Percentiles rank a stretch among this genome's conserved stretches.
Conservation (phyloP, 2,888 invertebrate species). For the Leptogaster cylindrica region DNA sequence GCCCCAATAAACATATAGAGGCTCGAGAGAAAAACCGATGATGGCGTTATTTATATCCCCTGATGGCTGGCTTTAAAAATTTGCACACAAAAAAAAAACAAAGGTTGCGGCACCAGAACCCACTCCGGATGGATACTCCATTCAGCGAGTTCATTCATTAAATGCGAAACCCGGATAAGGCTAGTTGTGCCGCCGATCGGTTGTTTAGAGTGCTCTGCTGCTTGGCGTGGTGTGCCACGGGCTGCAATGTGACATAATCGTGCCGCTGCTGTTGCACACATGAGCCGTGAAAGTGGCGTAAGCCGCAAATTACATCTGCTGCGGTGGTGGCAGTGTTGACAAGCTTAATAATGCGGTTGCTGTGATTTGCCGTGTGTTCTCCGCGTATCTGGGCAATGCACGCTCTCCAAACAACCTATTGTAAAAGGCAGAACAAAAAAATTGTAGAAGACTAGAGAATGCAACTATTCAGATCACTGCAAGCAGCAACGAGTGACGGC, state of each 20-base stretch:
- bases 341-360: constrained; percentile 24
- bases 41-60: too few species aligned
- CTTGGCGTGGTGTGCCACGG: constrained; percentile 8
- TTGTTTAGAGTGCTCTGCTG: too few species aligned
- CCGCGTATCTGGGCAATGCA: constrained; percentile 18
- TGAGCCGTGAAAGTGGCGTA: constrained; percentile 22
- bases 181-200: constrained; percentile 7
- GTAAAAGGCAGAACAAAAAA: too few species aligned
- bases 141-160: constrained; percentile 38
- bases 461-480: too few species aligned
- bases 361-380: constrained; percentile 17
- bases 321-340: constrained; percentile 1
- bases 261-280: too few species aligned
- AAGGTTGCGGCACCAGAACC: background rate
- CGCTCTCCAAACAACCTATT: too few species aligned
- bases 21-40: too few species aligned
- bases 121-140: constrained; percentile 39
- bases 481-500: too few species aligned
- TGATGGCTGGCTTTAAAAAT: too few species aligned
- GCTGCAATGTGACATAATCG: constrained; percentile 13
- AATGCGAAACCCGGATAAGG: constrained; percentile 26
- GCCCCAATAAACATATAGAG: too few species aligned
- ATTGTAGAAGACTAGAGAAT: too few species aligned
- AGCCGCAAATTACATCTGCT: background rate
- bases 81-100: background rate